Conservation (phyloP, 2,888 invertebrate genomes). For the Lasioglossum villosulum region DNA sequence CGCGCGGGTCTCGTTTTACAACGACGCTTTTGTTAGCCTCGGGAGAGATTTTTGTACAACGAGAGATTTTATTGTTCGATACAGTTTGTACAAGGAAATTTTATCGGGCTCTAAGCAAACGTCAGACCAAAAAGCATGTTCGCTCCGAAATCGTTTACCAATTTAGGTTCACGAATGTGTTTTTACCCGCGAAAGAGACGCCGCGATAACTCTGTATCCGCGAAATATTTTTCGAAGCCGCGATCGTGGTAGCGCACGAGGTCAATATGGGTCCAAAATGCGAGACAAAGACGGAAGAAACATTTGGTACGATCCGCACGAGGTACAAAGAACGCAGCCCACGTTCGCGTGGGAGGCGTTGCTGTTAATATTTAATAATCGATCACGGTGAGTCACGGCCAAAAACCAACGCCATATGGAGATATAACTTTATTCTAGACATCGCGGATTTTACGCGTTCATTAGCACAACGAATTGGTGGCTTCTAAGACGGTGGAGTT, state of each 20-base stretch:
- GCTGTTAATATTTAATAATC: background rate
- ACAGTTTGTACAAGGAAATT: conserved; percentile 44
- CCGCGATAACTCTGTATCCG: background rate
- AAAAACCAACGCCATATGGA: background rate
- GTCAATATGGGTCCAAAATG: conserved; percentile 59
- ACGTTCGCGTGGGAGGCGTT: background rate
- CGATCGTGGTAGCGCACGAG: conserved; percentile 24
- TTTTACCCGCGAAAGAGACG: background rate
- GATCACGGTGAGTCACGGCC: background rate
- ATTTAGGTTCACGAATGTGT: background rate
- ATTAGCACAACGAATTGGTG: background rate
- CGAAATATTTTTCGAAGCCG: background rate
- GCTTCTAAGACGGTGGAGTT: background rate
- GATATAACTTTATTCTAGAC: background rate
- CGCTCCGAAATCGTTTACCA: background rate
- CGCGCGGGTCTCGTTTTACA: conserved; percentile 62
- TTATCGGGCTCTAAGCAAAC: conserved; percentile 19
- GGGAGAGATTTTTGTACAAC: conserved; percentile 18
- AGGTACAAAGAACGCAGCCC: background rate
- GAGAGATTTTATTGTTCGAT: conserved; percentile 35
- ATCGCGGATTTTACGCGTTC: background rate
- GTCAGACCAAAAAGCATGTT: background rate
- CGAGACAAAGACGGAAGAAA: background rate
- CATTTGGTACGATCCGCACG: background rate
- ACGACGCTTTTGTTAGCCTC: conserved; percentile 55